Evolutionary conservation across 2,888 invertebrate genomes (phyloP).

Genomic region (Megalurothrips usitatus): DNA sequence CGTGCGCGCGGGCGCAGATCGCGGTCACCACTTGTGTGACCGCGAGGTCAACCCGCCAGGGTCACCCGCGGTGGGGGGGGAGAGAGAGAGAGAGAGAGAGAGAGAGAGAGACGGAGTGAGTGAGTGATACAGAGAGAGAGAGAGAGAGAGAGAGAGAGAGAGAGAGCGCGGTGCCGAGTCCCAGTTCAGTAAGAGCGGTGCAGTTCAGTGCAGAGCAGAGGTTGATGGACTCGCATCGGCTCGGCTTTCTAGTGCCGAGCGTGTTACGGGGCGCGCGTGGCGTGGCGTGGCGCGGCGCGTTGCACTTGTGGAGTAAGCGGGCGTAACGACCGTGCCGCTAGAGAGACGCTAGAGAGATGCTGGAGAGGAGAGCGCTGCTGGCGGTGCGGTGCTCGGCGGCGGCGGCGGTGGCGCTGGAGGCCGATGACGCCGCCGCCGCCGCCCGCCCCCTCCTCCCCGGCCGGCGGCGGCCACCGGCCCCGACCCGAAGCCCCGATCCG

Average conservation of each 20-base stretch:
- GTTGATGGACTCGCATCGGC: neutral
- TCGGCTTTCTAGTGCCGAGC: neutral
- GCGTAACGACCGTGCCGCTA: neutral
- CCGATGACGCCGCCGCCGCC: neutral
- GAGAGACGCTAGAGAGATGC: too few species aligned
- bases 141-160: neutral
- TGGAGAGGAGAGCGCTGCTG: neutral
- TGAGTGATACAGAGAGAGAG: neutral
- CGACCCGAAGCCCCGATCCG: neutral
- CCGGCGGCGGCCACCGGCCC: neutral
- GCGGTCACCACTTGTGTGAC: neutral
- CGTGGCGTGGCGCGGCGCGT: too few species aligned
- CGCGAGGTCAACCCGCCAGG: neutral
- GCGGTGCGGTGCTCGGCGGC: neutral
- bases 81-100: neutral
- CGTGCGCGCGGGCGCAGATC: neutral
- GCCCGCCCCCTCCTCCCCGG: neutral
- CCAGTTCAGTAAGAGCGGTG: neutral
- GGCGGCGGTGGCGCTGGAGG: too few species aligned
- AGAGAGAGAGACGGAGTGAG: neutral
- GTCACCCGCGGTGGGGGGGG: neutral
- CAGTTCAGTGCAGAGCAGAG: neutral
- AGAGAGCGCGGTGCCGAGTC: neutral
- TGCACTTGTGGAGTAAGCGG: slow-evolving; percentile 3
- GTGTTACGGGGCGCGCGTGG: neutral